Conservation (phyloP, 2,888 invertebrate species). For the Liopterus haemorrhoidalis region DNA sequence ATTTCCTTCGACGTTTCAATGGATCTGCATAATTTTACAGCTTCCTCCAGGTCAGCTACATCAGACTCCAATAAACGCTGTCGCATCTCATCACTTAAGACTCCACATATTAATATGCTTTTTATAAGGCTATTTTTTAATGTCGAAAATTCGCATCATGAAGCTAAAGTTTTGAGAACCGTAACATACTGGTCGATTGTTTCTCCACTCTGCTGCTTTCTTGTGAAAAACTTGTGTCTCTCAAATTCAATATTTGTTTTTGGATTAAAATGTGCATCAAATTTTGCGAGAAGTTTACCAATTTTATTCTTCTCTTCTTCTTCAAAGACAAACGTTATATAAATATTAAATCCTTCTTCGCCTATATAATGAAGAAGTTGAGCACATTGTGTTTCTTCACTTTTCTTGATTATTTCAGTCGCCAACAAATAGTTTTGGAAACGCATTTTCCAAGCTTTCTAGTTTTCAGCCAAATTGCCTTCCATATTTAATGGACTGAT, state of each 20-base stretch:
- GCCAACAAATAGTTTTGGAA: slow-evolving; percentile 30
- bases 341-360: slow-evolving; percentile 31
- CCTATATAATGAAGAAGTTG: slow-evolving; percentile 32
- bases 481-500: slow-evolving; percentile 10
- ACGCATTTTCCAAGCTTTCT: slow-evolving; percentile 27
- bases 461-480: slow-evolving; percentile 30
- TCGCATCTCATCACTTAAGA: slow-evolving; percentile 23
- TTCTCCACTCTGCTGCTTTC: slow-evolving; percentile 26
- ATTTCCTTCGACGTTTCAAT: slow-evolving; percentile 17
- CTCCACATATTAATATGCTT: slow-evolving; percentile 30
- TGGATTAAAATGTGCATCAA: slow-evolving; percentile 30
- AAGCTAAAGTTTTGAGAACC: slow-evolving; percentile 27
- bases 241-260: slow-evolving; percentile 29
- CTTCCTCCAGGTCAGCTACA: slow-evolving; percentile 25
- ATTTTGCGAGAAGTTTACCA: slow-evolving; percentile 25
- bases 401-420: slow-evolving; percentile 28
- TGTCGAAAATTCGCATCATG: slow-evolving; percentile 28
- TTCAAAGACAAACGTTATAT: slow-evolving; percentile 28
- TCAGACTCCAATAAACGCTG: slow-evolving; percentile 30
- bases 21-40: slow-evolving; percentile 22
- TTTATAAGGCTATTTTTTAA: slow-evolving; percentile 28
- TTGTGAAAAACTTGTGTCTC: slow-evolving; percentile 30
- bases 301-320: slow-evolving; percentile 26
- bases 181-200: slow-evolving; percentile 31
- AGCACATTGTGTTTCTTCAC: slow-evolving; percentile 29